A percentile compares a stretch with the other conserved stretches of the same genome.
Conservation (phyloP, 1,140 invertebrate species). For the Plodia interpunctella region DNA sequence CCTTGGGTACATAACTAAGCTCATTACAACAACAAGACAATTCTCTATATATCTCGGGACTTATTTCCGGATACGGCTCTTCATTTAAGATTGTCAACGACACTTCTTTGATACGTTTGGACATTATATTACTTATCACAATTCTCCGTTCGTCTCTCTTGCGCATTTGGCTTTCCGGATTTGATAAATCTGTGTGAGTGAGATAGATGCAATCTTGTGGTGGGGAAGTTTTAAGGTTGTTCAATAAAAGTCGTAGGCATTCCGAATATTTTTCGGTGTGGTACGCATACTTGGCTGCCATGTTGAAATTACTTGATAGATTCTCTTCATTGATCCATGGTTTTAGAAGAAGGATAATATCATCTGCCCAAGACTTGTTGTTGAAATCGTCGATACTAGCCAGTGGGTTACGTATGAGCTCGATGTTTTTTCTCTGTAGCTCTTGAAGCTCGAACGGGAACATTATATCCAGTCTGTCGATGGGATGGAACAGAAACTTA, state of each 20-base stretch:
- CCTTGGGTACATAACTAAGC: constrained; percentile 41
- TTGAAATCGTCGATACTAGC: constrained; percentile 46
- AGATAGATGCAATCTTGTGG: constrained; percentile 39
- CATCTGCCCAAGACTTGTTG: constrained; percentile 62
- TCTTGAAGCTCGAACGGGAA: constrained; percentile 55
- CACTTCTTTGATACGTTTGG: constrained; percentile 60
- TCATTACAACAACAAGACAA: constrained; percentile 64
- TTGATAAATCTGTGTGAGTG: constrained; percentile 22
- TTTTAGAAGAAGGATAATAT: constrained; percentile 49
- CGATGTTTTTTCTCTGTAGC: constrained; percentile 44
- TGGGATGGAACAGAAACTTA: constrained; percentile 58
- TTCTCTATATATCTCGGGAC: constrained; percentile 32
- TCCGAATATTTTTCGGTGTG: constrained; percentile 47
- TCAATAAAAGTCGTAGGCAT: constrained; percentile 45
- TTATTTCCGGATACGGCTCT: constrained; percentile 43
- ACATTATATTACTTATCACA: constrained; percentile 43
- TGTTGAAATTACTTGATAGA: constrained; percentile 45
- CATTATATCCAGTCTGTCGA: constrained; percentile 59
- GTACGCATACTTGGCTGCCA: constrained; percentile 59
- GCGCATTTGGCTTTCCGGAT: constrained; percentile 7
- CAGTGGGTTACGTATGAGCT: constrained; percentile 46
- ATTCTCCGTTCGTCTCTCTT: constrained; percentile 53
- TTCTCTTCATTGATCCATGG: constrained; percentile 54
- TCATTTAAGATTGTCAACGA: constrained; percentile 58
- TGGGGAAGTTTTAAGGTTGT: constrained; percentile 36